Evolutionary conservation across 2,113 vertebrate species (phyloP), one percentile per base, ranked within the genome.

Genomic region (Calonectris borealis): DNA sequence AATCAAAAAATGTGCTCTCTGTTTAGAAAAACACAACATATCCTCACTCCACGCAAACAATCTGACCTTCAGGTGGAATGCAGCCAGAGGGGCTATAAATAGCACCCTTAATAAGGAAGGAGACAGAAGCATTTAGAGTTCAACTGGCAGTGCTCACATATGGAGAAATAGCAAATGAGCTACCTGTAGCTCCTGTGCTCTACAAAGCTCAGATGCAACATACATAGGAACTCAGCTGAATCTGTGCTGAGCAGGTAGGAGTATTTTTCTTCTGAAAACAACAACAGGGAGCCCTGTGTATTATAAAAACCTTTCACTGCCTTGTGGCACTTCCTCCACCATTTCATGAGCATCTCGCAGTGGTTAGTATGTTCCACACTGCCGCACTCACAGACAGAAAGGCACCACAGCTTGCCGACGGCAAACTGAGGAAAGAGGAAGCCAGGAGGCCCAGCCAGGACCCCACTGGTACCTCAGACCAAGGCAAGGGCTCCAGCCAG

Each of bases 21-120:
- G 68, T 97, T 98, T 97, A 94, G 97, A 97, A 98, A 96, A 86
- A 62, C 86, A 64, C 93, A 96, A 62, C 83, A 97, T 97, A 97
- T 95, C 96, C 97, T 97, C 86, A 94, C 69, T 97, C 92, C 55
- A 46, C 36, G 84, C 97, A 98, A 98, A 98, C 98, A 98, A 97
- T 98, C 92, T 94, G 96, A 96, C 95, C 78, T 92, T 69, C 97
- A 86, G 88, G 90, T 97, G 98, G 98, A 97, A 95, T 46, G 75
- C 16, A 90, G 97, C 98, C 98, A 97, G 94, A 69, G 31, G 36
- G 65, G 64, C 93, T 98, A 98, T 97, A 97, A 98, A 98, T 98
- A 98, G 97, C 78, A 91, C 13, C 44, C 65, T 88, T 65, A 82
- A 77, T 86, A 66, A 88, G 86, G 88, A 81, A 95, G 86, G 51